These are phyloP conservation scores for Xenentodon cancila DNA, from an alignment of 2,797 vertebrate species.

Conservation along the genomic window DNA sequence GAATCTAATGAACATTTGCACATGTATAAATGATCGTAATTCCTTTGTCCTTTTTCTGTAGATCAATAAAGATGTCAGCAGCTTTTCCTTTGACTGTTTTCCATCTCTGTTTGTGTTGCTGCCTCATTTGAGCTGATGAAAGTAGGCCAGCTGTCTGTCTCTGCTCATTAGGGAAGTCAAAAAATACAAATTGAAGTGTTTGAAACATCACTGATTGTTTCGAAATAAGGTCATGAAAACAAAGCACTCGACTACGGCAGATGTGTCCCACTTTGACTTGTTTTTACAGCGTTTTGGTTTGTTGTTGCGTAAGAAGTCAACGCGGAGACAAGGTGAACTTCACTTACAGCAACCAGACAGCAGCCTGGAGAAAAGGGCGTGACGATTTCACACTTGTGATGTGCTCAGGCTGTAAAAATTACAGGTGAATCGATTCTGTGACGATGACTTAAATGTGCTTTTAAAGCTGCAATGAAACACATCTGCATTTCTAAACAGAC, in stretches of 20 bases:
- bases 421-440: too few relatives aligned
- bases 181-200: conserved; percentile 20
- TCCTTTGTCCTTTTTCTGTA: not conserved
- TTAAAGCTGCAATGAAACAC: too few relatives aligned
- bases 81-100: not conserved
- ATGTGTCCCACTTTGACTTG: conserved; percentile 20
- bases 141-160: conserved; percentile 34
- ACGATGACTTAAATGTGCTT: too few relatives aligned
- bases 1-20: not conserved
- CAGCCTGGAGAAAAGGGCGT: too few relatives aligned
- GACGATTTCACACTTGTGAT: too few relatives aligned
- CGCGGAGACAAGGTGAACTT: too few relatives aligned
- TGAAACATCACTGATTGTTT: conserved; percentile 20
- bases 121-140: conserved; percentile 6
- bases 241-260: conserved; percentile 10
- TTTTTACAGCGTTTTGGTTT: not conserved
- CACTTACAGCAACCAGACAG: too few relatives aligned
- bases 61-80: not conserved
- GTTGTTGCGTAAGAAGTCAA: not conserved
- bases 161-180: conserved; percentile 16
- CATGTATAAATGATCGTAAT: not conserved
- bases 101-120: not conserved
- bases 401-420: too few relatives aligned
- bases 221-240: conserved; percentile 43
- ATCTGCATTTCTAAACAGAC: too few relatives aligned